Evolutionary conservation across 2,113 vertebrate genomes (phyloP), one percentile per base, ranked within the genome.

Genomic region (Bombycilla garrulus): DNA sequence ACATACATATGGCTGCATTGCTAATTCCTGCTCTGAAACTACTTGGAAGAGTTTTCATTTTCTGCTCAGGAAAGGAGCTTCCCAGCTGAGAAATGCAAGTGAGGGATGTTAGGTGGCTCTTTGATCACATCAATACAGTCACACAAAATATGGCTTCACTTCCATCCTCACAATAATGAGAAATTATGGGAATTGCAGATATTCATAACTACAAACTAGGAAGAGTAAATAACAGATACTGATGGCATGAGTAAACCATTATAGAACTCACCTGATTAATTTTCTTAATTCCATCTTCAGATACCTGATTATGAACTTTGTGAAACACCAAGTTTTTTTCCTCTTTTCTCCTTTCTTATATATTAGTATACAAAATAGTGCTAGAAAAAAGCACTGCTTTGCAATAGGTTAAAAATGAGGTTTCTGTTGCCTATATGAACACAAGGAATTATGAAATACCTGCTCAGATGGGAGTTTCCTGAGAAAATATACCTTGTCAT

Each of bases 11-110:
- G 35, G 57, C 57, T 86, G 53, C 77, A 85, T 18, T 95, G 77
- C 60, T 94, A 96, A 95, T 93, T 95, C 81, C 45, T 78, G 11
- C 53, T 51, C 60, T 4, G 33, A 85, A 90, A 71, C 44, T 53
- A 3, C 28, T 90, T 48, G 57, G 38, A 56, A 47, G 50, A 38
- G 21, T 65, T 86, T 36, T 65, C 9, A 28, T 93, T 94, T 93
- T 54, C 48, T 80, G 50, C 81, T 83, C 35, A 57, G 56, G 51
- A 51, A 76, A 74, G 23, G 40, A 79, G 22, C 19, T 50, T 90
- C 53, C 48, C 28, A 78, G 91, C 25, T 86, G 64, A 58, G 64
- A 78, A 71, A 26, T 1, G 4, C 2, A 45, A 78, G 42, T 4
- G 31, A 29, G 42, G 58, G 33, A 10, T 56, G 74, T 44, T 19